A percentile compares a stretch with the other conserved stretches of the same genome.
Conservation (phyloP, 1,140 invertebrate species). For the Glomeris maerens region DNA sequence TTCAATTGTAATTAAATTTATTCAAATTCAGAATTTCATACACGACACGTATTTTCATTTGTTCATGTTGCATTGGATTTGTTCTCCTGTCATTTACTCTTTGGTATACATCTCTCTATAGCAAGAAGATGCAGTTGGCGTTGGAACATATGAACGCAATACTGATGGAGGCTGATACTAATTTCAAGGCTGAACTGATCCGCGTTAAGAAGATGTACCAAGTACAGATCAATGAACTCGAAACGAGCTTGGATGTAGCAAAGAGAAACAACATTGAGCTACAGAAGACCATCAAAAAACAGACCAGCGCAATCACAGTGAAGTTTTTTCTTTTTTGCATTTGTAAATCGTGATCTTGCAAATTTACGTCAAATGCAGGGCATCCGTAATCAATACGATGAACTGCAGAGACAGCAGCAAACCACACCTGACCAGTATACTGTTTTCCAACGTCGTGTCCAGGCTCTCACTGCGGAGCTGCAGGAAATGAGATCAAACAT, state of each 20-base stretch:
- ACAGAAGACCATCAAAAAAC: conserved; percentile 94
- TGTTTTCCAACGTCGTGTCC: conserved; percentile 76
- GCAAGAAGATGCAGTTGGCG: conserved; percentile 93
- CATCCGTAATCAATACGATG: conserved; percentile 83
- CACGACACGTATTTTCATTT: no score
- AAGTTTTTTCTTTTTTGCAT: no score
- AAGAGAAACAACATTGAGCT: conserved; percentile 94
- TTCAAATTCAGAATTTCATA: no score
- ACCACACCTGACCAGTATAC: conserved; percentile 84
- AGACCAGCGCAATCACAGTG: no score
- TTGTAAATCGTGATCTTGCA: no score
- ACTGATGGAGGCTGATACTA: conserved; percentile 86
- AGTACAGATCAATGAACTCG: conserved; percentile 89
- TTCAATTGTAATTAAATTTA: conserved; percentile 5
- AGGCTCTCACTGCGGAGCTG: conserved; percentile 75
- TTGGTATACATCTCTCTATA: conserved; percentile 29
- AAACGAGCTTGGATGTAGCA: conserved; percentile 82
- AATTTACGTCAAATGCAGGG: conserved; percentile 43
- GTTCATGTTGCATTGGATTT: no score
- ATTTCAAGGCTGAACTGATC: conserved; percentile 82
- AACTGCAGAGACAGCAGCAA: conserved; percentile 82
- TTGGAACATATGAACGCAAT: conserved; percentile 88
- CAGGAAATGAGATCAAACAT: conserved; percentile 87
- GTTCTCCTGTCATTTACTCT: conserved; percentile 6
- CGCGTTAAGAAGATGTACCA: conserved; percentile 98